These are phyloP conservation scores for Meandrina meandrites DNA, from an alignment of 92 coral and sea anemone genomes.

Conservation along the genomic window DNA sequence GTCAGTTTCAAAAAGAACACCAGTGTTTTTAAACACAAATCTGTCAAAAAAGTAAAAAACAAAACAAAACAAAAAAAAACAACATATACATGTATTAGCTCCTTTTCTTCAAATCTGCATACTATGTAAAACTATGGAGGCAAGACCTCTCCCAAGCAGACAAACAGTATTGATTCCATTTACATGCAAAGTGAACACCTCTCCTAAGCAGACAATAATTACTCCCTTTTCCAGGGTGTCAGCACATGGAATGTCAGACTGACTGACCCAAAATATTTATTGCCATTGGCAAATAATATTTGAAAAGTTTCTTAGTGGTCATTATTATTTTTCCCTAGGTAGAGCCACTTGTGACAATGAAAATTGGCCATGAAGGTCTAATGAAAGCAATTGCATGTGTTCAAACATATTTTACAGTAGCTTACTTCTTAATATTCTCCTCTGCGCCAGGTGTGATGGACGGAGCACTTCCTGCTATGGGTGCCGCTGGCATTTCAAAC, in stretches of 20 bases:
- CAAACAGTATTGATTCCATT: too few species aligned
- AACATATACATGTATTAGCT: too few species aligned
- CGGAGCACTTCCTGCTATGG: slow-evolving; percentile 74
- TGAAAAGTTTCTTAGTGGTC: neutral
- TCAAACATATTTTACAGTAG: neutral
- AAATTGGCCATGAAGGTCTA: neutral
- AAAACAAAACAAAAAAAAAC: too few species aligned
- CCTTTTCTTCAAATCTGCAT: too few species aligned
- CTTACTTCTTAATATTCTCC: slow-evolving; percentile 89
- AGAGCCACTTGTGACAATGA: neutral
- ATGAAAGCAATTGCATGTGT: neutral
- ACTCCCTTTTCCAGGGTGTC: too few species aligned
- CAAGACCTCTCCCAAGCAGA: too few species aligned
- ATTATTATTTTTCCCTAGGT: neutral
- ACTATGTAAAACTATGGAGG: too few species aligned
- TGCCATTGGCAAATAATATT: neutral
- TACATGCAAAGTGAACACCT: too few species aligned
- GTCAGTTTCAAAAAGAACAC: slow-evolving; percentile 94
- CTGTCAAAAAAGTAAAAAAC: slow-evolving; percentile 38
- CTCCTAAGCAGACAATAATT: too few species aligned
- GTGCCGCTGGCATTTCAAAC: slow-evolving; percentile 73
- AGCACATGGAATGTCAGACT: neutral
- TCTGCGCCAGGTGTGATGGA: slow-evolving; percentile 89
- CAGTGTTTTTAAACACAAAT: slow-evolving; percentile 95
- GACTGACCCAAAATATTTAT: neutral